Percentiles rank a stretch among this genome's conserved stretches.
phyloP scores from a whole-genome alignment of 2,113 vertebrate species.

The Anguilla japonica region DNA sequence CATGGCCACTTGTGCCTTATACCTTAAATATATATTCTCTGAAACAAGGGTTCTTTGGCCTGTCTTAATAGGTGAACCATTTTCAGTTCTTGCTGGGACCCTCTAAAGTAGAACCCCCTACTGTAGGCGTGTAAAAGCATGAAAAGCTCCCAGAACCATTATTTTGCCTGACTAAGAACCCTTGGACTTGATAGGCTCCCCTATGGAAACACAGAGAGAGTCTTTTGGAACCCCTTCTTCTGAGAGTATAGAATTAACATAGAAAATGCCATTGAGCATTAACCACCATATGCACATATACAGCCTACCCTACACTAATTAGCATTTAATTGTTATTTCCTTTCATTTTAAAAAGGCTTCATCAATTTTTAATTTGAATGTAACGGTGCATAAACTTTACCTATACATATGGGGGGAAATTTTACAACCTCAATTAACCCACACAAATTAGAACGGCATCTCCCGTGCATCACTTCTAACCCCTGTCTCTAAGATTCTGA shows the following conservation, averaged over 20 bases:
- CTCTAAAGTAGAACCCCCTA: too few relatives aligned
- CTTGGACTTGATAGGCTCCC: too few relatives aligned
- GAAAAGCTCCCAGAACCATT: too few relatives aligned
- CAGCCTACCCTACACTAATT: slow-evolving; percentile 64
- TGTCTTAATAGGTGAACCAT: too few relatives aligned
- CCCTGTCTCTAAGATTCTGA: slow-evolving; percentile 35
- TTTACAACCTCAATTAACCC: slow-evolving; percentile 80
- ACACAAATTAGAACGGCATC: slow-evolving; percentile 73
- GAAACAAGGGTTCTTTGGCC: too few relatives aligned
- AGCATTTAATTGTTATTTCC: slow-evolving; percentile 78
- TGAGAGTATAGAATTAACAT: neutral
- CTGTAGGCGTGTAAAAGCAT: too few relatives aligned
- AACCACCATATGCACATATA: slow-evolving; percentile 13
- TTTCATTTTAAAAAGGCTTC: slow-evolving; percentile 59
- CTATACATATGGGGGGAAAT: slow-evolving; percentile 74
- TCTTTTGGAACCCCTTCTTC: neutral
- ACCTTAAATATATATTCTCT: too few relatives aligned
- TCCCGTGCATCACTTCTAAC: slow-evolving; percentile 58
- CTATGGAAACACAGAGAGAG: too few relatives aligned
- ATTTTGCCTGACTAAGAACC: too few relatives aligned
- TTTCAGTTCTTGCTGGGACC: too few relatives aligned
- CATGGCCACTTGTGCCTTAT: too few relatives aligned
- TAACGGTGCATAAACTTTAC: slow-evolving; percentile 75
- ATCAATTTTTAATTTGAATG: slow-evolving; percentile 73
- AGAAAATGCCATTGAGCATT: slow-evolving; percentile 2